Evolutionary conservation across 2,113 vertebrate species (phyloP).

Genomic region (Heliornis fulica): DNA sequence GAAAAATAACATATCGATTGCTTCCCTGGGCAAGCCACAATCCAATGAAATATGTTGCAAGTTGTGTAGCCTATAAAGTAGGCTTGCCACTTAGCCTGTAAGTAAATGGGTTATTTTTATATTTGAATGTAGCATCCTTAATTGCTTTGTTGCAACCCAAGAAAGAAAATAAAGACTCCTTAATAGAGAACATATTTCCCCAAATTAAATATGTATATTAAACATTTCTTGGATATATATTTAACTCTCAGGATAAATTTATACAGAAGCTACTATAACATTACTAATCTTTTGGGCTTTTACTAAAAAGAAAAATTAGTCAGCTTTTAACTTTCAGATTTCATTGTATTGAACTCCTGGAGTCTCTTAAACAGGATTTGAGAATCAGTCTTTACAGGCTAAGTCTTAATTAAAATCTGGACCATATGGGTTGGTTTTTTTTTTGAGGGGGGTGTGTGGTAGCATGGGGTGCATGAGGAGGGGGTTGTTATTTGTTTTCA

Average conservation of each 20-base stretch:
- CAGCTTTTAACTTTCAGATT: neutral
- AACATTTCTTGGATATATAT: neutral
- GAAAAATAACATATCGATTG: neutral
- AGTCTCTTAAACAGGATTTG: neutral
- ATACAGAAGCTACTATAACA: neutral
- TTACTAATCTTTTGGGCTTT: neutral
- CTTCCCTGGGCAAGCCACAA: neutral
- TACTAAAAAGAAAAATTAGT: neutral
- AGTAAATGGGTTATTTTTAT: neutral
- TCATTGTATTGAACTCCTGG: neutral
- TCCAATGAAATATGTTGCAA: neutral
- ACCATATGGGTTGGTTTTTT: neutral
- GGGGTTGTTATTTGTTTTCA: neutral
- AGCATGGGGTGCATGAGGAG: neutral
- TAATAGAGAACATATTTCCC: neutral
- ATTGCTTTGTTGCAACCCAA: neutral
- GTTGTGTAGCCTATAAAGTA: neutral
- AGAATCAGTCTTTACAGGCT: neutral
- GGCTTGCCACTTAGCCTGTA: neutral
- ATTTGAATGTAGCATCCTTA: neutral
- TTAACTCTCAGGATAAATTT: neutral
- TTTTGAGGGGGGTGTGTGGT: too few species aligned
- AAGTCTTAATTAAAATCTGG: neutral
- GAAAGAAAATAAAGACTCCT: neutral
- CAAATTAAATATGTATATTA: neutral